A percentile compares a stretch with the other conserved stretches of the same genome.
Evolutionary conservation across 2,797 vertebrate species (phyloP).

Genomic region (Mastacembelus armatus): DNA sequence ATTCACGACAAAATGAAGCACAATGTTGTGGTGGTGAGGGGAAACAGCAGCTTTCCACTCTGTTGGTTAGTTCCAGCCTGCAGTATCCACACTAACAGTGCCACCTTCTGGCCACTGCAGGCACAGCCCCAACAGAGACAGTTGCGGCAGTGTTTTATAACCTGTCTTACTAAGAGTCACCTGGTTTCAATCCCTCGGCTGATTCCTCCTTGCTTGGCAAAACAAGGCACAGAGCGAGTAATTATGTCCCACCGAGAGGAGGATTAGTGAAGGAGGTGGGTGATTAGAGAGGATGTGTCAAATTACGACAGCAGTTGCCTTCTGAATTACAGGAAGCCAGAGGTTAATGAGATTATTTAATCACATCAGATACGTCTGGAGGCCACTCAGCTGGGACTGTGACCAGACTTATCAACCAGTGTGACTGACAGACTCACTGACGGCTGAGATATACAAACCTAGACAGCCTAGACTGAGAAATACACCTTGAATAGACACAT

Average conservation of each 20-base stretch:
- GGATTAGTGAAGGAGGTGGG: conserved; percentile 26
- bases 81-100: conserved; percentile 39
- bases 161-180: conserved; percentile 19
- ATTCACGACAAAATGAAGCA: not conserved
- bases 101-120: conserved; percentile 62
- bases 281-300: conserved; percentile 58
- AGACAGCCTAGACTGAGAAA: not conserved
- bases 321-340: conserved; percentile 58
- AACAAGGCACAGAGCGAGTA: conserved; percentile 26
- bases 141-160: not conserved
- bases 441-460: conserved; percentile 15
- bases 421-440: conserved; percentile 30
- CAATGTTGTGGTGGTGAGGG: not conserved
- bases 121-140: not conserved
- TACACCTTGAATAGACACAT: not conserved
- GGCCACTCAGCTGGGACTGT: not conserved
- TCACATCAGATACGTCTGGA: conserved; percentile 35
- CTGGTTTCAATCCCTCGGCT: conserved; percentile 21
- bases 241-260: conserved; percentile 7
- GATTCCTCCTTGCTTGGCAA: conserved; percentile 2
- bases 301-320: conserved; percentile 23
- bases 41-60: not conserved
- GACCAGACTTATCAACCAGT: conserved; percentile 13
- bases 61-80: not conserved
- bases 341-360: conserved; percentile 64